phyloP scores from a whole-genome alignment of 2,797 vertebrate genomes.

The Lateolabrax maculatus region DNA sequence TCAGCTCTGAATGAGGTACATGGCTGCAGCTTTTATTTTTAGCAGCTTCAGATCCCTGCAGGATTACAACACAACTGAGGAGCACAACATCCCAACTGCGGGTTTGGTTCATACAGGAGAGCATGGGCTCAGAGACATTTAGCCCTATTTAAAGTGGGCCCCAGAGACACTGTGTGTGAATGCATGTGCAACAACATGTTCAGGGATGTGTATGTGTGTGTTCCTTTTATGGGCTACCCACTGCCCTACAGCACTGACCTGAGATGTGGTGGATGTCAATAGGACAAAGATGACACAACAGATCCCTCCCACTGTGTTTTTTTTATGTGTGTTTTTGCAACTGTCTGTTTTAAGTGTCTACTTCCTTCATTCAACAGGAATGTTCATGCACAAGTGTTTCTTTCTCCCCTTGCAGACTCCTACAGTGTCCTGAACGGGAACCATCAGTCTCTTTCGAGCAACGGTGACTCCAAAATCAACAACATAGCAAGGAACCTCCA shows the following conservation, averaged over 20 bases:
- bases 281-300: conserved; percentile 39
- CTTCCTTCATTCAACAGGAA: conserved; percentile 52
- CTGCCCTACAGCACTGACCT: conserved; percentile 28
- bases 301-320: conserved; percentile 48
- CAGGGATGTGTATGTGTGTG: conserved; percentile 22
- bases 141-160: conserved; percentile 41
- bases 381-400: conserved; percentile 61
- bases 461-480: conserved; percentile 82
- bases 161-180: conserved; percentile 18
- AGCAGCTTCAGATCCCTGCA: conserved; percentile 75
- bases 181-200: conserved; percentile 20
- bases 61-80: conserved; percentile 77
- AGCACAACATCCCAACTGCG: conserved; percentile 63
- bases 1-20: conserved; percentile 75
- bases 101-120: conserved; percentile 36
- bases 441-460: conserved; percentile 68
- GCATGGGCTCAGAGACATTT: conserved; percentile 28
- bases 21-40: conserved; percentile 79
- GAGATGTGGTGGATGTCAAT: conserved; percentile 28
- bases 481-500: conserved; percentile 92
- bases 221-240: conserved; percentile 22
- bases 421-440: conserved; percentile 87
- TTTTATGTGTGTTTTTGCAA: conserved; percentile 72
- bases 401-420: conserved; percentile 78
- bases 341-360: conserved; percentile 54